These are phyloP conservation scores for Galemys pyrenaicus DNA, from an alignment of 2,113 vertebrate genomes.

Conservation along the genomic window DNA sequence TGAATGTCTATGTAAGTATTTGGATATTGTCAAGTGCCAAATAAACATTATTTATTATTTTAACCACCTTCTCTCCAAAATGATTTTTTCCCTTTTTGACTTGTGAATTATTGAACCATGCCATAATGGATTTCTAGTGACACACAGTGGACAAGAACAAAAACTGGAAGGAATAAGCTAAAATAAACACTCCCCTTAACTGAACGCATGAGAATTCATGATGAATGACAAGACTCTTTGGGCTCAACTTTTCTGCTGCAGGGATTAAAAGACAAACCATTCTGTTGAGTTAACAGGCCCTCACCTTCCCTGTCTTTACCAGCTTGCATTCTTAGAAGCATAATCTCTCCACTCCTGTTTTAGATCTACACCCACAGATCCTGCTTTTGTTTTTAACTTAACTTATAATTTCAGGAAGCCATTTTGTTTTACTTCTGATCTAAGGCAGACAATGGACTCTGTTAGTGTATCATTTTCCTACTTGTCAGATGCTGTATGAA, in stretches of 20 bases:
- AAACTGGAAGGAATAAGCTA: neutral
- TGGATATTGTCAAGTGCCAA: neutral
- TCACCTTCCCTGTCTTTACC: neutral
- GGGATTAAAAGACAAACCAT: neutral
- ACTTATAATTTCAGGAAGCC: neutral
- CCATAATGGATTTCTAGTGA: slow-evolving; percentile 25
- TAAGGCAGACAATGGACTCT: neutral
- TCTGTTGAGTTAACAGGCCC: neutral
- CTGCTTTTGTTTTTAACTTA: slow-evolving; percentile 5
- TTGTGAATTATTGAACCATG: slow-evolving; percentile 26
- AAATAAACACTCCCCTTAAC: neutral
- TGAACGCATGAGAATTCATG: neutral
- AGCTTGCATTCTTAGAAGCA: neutral
- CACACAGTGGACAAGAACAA: neutral
- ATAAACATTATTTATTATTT: slow-evolving; percentile 51
- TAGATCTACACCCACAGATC: neutral
- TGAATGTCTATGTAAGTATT: neutral
- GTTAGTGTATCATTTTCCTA: neutral
- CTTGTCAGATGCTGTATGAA: neutral
- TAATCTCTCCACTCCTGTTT: no score
- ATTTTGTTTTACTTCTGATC: neutral
- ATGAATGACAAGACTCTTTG: neutral
- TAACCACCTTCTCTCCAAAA: slow-evolving; percentile 13
- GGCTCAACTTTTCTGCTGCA: neutral
- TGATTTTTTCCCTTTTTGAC: neutral